A percentile compares a stretch with the other conserved stretches of the same genome.
Evolutionary conservation across 2,113 vertebrate species (phyloP).

Genomic region (Benthochromis sp.): DNA sequence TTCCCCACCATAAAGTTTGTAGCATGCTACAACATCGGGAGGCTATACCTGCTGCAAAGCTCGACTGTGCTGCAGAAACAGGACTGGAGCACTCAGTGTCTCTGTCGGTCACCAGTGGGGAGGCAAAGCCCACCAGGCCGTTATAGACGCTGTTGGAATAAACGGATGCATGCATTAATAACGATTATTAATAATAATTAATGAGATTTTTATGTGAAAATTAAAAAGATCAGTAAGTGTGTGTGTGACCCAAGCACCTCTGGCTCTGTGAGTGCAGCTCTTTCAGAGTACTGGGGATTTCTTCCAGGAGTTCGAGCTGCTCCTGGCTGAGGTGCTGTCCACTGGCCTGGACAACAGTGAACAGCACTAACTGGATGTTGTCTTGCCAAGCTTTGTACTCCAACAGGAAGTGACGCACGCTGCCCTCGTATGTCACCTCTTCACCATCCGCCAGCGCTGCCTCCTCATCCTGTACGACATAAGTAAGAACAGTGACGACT

Average conservation of each 20-base stretch:
- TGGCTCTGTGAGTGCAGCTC: constrained; percentile 92
- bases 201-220: accelerated
- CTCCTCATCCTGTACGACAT: constrained; percentile 85
- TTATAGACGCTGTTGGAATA: constrained; percentile 82
- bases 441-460: constrained; percentile 90
- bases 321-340: constrained; percentile 90
- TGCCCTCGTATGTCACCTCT: constrained; percentile 91
- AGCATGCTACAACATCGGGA: accelerated
- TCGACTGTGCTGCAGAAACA: constrained; percentile 79
- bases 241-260: constrained; percentile 54
- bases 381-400: constrained; percentile 99
- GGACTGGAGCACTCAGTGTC: constrained; percentile 87
- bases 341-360: constrained; percentile 93
- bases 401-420: constrained; percentile 90
- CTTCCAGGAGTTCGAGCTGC: constrained; percentile 90
- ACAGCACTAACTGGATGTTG: constrained; percentile 94
- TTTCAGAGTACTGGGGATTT: constrained; percentile 91
- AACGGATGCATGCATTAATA: background rate
- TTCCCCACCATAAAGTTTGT: background rate
- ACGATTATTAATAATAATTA: accelerated
- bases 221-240: accelerated
- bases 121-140: constrained; percentile 94
- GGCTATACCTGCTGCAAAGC: constrained; percentile 85
- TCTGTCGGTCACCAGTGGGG: constrained; percentile 92
- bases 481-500: background rate